Evolutionary conservation across 2,888 invertebrate genomes (phyloP), one percentile per base, ranked within the genome.

Genomic region (Leptopilina drosophilae): DNA sequence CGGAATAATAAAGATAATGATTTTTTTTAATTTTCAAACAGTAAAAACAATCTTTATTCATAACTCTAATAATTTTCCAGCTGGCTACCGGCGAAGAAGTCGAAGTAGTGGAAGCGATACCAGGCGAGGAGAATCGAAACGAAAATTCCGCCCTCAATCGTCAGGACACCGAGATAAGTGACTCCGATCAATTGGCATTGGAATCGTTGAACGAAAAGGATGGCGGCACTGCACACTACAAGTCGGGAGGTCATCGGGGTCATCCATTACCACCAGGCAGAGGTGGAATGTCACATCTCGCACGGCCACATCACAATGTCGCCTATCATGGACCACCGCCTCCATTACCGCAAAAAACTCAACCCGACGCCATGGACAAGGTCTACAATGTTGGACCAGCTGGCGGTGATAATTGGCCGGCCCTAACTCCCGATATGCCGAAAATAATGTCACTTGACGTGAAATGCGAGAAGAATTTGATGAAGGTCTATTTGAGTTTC

Each of bases 401-500:
- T 4, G 49, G 49, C 49, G 49, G 49, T 49, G 80, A 89, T 2
- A 95, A 96, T 11, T 97, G 97, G 97, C 96, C 97, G 0, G 89
- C 91, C 5, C 78, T 83, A 5, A 95, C 95, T 0, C 96, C 96
- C 0, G 98, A 98, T 87, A 97, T 97, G 97, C 98, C 98, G 0
- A 97, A 98, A 92, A 98, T 98, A 82, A 95, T 97, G 11, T 97
- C 97, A 0, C 93, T 98, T 12, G 98, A 98, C 87, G 98, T 98
- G 0, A 98, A 98, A 91, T 98, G 98, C 91, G 98, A 98, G 92
- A 98, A 98, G 91, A 97, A 96, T 88, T 94, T 96, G 78, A 98
- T 98, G 98, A 96, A 98, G 91, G 97, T 98, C 0, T 97, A 96
- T 88, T 94, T 98, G n/a, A 97, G 97, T 83, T 98, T 98, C 89